These are phyloP conservation scores for Heliconius hermathena DNA, from an alignment of 1,140 invertebrate genomes.

Conservation along the genomic window DNA sequence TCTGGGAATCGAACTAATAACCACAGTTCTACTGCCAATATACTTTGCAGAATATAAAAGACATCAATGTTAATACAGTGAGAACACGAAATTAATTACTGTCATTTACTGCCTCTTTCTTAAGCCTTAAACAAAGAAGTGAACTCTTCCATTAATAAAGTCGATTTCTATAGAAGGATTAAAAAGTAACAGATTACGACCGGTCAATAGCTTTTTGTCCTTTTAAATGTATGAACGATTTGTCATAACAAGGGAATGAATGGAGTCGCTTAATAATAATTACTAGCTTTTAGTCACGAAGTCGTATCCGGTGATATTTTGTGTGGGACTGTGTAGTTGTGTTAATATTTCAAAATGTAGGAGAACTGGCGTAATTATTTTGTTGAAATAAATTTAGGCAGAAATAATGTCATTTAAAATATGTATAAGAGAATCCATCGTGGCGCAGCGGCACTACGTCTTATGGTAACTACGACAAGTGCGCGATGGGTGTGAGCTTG, in stretches of 20 bases:
- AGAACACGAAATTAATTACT: neutral
- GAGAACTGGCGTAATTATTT: neutral
- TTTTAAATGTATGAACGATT: conserved; percentile 16
- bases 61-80: conserved; percentile 2
- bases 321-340: neutral
- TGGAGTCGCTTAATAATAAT: conserved; percentile 28
- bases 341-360: neutral
- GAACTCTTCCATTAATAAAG: conserved; percentile 9
- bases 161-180: conserved; percentile 15
- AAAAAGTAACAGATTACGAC: conserved; percentile 13
- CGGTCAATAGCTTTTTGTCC: conserved; percentile 14
- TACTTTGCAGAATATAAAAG: neutral
- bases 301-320: conserved; percentile 21
- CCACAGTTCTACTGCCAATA: neutral
- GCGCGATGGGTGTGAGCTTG: too few species aligned
- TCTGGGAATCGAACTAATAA: neutral
- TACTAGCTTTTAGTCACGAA: conserved; percentile 23
- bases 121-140: neutral
- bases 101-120: neutral
- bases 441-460: too few species aligned
- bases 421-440: too few species aligned
- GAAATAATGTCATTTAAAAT: neutral
- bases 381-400: neutral
- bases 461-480: too few species aligned
- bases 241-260: conserved; percentile 27